A percentile compares a stretch with the other conserved stretches of the same genome.
Conservation (phyloP, 2,888 invertebrate genomes). For the Chymomyza procnemis region DNA sequence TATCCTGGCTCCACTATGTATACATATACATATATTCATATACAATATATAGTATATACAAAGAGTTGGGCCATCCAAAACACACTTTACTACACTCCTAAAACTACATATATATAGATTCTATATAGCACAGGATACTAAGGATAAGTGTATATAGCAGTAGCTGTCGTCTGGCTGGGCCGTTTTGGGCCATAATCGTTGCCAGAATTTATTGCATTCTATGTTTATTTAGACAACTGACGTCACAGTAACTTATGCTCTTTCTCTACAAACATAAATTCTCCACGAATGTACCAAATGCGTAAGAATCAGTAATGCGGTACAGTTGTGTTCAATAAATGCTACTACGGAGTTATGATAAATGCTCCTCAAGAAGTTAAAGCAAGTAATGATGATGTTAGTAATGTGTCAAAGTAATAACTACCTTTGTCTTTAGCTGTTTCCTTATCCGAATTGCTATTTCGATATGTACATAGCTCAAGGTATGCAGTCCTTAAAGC, state of each 20-base stretch:
- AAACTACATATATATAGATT: background rate
- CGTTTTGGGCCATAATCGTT: conserved; percentile 64
- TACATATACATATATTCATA: background rate
- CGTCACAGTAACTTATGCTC: conserved; percentile 2
- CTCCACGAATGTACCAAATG: too few relatives aligned
- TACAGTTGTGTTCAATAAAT: too few relatives aligned
- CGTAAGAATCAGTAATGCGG: too few relatives aligned
- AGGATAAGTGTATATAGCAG: background rate
- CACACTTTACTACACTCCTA: background rate
- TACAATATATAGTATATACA: too few relatives aligned
- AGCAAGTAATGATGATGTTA: too few relatives aligned
- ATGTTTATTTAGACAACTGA: conserved; percentile 69
- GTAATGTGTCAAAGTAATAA: too few relatives aligned
- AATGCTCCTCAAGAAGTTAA: too few relatives aligned
- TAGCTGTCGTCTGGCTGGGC: conserved; percentile 5
- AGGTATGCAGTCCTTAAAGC: too few relatives aligned
- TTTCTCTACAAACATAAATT: background rate
- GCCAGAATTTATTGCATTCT: conserved; percentile 69
- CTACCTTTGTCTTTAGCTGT: too few relatives aligned
- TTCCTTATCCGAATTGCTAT: too few relatives aligned
- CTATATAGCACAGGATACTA: background rate
- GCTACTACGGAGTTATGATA: too few relatives aligned
- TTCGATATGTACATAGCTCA: too few relatives aligned
- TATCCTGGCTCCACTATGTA: background rate
- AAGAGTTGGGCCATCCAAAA: background rate